Evolutionary conservation across 2,888 invertebrate genomes (phyloP), one percentile per base, ranked within the genome.

Genomic region (Dorcus parallelipipedus): DNA sequence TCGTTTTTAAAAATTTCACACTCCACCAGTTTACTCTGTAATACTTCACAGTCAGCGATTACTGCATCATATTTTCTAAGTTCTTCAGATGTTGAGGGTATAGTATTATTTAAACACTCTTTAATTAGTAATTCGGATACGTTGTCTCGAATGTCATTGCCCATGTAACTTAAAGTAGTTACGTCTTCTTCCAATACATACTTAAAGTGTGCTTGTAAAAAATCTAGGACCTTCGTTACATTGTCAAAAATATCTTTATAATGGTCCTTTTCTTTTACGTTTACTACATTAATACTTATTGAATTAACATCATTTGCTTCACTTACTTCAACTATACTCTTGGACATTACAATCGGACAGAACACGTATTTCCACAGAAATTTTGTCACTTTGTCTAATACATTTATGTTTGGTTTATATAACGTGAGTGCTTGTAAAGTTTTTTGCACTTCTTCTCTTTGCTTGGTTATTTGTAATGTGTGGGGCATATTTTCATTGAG

Each of bases 71-170:
- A 93, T 14, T 79, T 81, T 64, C 87, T 83, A 59, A 92, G 79
- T 62, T 90, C 91, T 54, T 84, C 84, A 64, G 85, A 86, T 51
- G 85, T 89, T 62, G 86, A 86, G 0, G 95, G 95, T 69, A 94
- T 86, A 0, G 91, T 89, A 62, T 86, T 82, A 50, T 86, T 81
- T 7, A 95, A 81, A 70, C 93, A 93, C 67, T 91, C 84, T 62
- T 87, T 84, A 3, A 91, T 84, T 40, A 94, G 77, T 14, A 84
- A 72, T 14, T 86, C 82, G 20, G 87, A 82, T 66, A 93, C 84
- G 48, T 85, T 83, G 3, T 78, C 74, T 67, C 82, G 79, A 40
- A 87, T 79, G 64, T 83, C 75, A 42, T 79, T 76, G 0, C 86
- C 85, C 49, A 88, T 79, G 67, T 79, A 80, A 57, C 73, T 77